phyloP scores from a whole-genome alignment of 2,113 vertebrate genomes.

The Brienomyrus longianalis region DNA sequence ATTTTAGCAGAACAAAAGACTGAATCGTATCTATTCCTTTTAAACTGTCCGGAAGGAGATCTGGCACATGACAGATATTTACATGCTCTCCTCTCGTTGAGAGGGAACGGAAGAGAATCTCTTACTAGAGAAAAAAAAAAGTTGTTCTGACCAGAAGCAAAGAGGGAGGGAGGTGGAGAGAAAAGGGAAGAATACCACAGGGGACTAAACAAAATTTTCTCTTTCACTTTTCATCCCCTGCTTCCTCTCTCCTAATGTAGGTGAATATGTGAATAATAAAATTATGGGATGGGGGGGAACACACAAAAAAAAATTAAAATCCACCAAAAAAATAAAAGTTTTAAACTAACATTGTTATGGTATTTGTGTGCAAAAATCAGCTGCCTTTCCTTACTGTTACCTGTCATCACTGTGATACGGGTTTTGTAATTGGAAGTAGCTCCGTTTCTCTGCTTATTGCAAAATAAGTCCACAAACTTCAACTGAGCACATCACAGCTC shows the following conservation, averaged over 20 bases:
- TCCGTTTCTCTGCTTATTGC: neutral
- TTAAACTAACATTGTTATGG: conserved; percentile 50
- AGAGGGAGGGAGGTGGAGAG: conserved; percentile 35
- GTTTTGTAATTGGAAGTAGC: neutral
- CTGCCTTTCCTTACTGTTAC: neutral
- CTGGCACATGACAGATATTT: conserved; percentile 7
- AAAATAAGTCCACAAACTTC: neutral
- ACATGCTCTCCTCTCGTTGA: conserved; percentile 9
- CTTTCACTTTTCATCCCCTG: conserved; percentile 32
- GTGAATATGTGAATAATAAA: conserved; percentile 46
- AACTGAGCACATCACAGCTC: neutral
- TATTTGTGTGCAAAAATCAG: neutral
- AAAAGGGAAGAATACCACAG: conserved; percentile 37
- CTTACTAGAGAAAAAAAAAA: neutral
- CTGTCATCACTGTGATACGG: neutral
- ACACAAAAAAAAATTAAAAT: conserved; percentile 33
- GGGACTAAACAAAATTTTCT: conserved; percentile 29
- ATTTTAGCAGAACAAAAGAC: conserved; percentile 17
- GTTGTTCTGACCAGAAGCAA: conserved; percentile 20
- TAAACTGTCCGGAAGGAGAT: conserved; percentile 16
- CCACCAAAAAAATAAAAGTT: conserved; percentile 61
- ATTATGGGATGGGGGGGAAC: neutral
- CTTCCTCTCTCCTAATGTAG: conserved; percentile 51
- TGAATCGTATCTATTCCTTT: conserved; percentile 14
- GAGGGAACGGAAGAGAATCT: neutral